phyloP scores from a whole-genome alignment of 2,888 invertebrate species.

The Lasioglossum malachurum region DNA sequence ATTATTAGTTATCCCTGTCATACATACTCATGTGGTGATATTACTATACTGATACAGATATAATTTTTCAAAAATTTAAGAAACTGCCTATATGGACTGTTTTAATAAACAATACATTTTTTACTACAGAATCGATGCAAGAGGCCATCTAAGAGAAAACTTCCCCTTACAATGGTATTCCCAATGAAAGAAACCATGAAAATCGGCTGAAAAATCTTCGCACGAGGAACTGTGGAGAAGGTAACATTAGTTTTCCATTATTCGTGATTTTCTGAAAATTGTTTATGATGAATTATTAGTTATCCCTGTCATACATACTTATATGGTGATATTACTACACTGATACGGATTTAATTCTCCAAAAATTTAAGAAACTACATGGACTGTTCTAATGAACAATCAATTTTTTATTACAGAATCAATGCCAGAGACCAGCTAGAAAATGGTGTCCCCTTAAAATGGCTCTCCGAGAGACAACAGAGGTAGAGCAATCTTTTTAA shows the following conservation, averaged over 20 bases:
- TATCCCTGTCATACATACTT: slow-evolving; percentile 82
- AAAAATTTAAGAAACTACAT: neutral
- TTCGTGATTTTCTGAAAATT: neutral
- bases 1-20: slow-evolving; percentile 82
- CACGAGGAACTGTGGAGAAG: neutral
- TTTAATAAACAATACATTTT: neutral
- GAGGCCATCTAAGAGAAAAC: no score
- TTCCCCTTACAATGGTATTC: no score
- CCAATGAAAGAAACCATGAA: neutral
- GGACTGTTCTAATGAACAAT: neutral
- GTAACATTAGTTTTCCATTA: neutral
- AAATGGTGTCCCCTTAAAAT: no score
- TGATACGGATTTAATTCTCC: slow-evolving; percentile 61
- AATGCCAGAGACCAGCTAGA: neutral
- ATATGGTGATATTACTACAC: slow-evolving; percentile 76
- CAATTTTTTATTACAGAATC: slow-evolving; percentile 28
- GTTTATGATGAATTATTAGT: slow-evolving; percentile 76
- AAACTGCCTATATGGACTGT: no score
- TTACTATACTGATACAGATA: slow-evolving; percentile 69
- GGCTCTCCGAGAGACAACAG: neutral
- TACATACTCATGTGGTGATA: slow-evolving; percentile 78
- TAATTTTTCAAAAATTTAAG: neutral
- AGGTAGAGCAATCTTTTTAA: neutral
- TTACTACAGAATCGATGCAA: slow-evolving; percentile 18
- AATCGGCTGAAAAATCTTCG: neutral